phyloP scores from a whole-genome alignment of 2,113 vertebrate species.

The Poeciliopsis occidentalis region DNA sequence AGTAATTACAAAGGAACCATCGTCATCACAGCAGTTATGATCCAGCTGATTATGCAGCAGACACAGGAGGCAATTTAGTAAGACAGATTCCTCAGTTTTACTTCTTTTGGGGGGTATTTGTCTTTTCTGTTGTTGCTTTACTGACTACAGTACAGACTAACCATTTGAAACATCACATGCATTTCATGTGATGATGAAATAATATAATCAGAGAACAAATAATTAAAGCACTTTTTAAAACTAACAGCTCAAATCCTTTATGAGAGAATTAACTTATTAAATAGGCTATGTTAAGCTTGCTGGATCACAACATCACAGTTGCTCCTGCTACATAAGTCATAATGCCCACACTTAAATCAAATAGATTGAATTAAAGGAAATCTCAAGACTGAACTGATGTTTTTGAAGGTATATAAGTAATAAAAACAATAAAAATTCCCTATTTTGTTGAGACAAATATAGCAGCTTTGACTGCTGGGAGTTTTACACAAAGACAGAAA shows the following conservation, averaged over 20 bases:
- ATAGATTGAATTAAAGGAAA: background rate
- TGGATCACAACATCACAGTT: no score
- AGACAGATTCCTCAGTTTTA: background rate
- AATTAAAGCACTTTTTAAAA: no score
- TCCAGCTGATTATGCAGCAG: background rate
- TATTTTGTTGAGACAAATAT: background rate
- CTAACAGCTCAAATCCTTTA: no score
- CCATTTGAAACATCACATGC: no score
- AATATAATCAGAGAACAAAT: no score
- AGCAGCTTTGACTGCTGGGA: background rate
- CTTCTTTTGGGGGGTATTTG: background rate
- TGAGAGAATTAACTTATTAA: no score
- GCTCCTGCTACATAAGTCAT: no score
- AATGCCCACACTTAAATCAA: background rate
- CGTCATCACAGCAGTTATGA: slow-evolving; percentile 25
- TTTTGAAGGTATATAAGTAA: background rate
- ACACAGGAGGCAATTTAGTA: background rate
- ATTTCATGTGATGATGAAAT: no score
- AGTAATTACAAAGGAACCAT: slow-evolving; percentile 43
- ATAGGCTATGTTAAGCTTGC: no score
- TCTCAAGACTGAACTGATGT: background rate
- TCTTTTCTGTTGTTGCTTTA: no score
- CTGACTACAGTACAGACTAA: no score
- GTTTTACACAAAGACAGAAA: background rate
- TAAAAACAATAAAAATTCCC: background rate